A percentile compares a stretch with the other conserved stretches of the same genome.
Conservation (phyloP, 2,797 vertebrate species). For the Clarias pachynema region DNA sequence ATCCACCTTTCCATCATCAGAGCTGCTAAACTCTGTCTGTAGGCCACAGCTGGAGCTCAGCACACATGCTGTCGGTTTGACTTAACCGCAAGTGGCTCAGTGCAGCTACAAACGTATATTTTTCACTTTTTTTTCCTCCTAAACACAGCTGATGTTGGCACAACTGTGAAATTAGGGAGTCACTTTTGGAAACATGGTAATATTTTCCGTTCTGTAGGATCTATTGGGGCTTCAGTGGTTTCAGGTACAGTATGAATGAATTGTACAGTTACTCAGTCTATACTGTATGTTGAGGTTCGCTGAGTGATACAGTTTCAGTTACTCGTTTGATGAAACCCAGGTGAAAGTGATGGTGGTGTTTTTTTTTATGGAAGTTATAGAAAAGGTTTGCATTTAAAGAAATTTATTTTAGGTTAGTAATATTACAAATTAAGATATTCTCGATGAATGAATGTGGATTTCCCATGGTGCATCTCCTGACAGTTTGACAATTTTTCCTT, state of each 20-base stretch:
- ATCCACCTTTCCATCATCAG: background rate
- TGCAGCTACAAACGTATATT: constrained; percentile 38
- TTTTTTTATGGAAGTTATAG: background rate
- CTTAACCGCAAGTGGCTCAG: constrained; percentile 33
- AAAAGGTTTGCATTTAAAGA: background rate
- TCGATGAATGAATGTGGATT: background rate
- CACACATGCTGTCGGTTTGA: constrained; percentile 22
- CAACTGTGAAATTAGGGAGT: constrained; percentile 27
- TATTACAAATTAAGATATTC: background rate
- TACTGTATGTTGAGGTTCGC: background rate
- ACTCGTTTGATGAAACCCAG: background rate
- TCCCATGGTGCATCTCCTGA: background rate
- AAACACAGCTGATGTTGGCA: constrained; percentile 19
- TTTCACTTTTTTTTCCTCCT: constrained; percentile 47
- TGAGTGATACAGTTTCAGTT: background rate
- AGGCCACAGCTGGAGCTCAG: constrained; percentile 6
- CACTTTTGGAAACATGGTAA: constrained; percentile 42
- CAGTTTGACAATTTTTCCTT: background rate
- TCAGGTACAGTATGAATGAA: constrained; percentile 40
- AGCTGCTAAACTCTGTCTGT: background rate
- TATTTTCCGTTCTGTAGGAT: constrained; percentile 61
- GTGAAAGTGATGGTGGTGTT: background rate
- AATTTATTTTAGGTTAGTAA: background rate
- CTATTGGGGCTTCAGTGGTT: constrained; percentile 49
- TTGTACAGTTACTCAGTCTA: constrained; percentile 27